A percentile compares a stretch with the other conserved stretches of the same genome.
Conservation (phyloP, 2,888 invertebrate species). For the Apeira syringaria region DNA sequence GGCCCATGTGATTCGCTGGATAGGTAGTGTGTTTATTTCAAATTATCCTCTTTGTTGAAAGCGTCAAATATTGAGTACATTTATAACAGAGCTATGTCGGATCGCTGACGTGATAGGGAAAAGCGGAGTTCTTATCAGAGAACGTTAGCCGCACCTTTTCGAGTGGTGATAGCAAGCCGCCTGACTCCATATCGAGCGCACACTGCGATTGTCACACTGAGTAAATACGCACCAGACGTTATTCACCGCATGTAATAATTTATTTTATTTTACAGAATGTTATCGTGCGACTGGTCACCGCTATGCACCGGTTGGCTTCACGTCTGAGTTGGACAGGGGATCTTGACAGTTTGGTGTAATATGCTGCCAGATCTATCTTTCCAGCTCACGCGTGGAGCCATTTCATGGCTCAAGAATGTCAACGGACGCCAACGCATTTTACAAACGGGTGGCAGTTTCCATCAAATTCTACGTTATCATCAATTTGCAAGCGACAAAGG, state of each 20-base stretch:
- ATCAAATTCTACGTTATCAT: background rate
- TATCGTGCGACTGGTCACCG: constrained; percentile 3
- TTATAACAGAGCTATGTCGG: constrained; percentile 57
- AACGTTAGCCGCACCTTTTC: constrained; percentile 78
- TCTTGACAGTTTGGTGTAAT: constrained; percentile 76
- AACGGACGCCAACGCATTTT: background rate
- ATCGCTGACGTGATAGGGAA: constrained; percentile 72
- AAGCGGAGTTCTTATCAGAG: constrained; percentile 77
- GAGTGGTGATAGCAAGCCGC: constrained; percentile 71
- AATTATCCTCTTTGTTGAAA: constrained; percentile 51
- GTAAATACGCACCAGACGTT: constrained; percentile 46
- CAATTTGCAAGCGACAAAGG: constrained; percentile 56
- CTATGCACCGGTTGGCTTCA: constrained; percentile 53
- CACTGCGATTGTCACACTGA: constrained; percentile 64
- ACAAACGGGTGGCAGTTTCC: too few species aligned
- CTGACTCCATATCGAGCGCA: constrained; percentile 58
- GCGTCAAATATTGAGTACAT: constrained; percentile 50
- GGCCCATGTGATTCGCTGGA: constrained; percentile 46
- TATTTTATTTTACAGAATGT: constrained; percentile 53
- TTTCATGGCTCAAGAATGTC: constrained; percentile 26
- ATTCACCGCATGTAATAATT: constrained; percentile 39
- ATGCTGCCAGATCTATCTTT: constrained; percentile 84
- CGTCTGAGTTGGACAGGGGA: constrained; percentile 84
- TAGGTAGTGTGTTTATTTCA: constrained; percentile 28
- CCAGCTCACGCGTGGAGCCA: constrained; percentile 80